Conservation (phyloP, 1,140 invertebrate genomes). For the Wiebesia pumilae region DNA sequence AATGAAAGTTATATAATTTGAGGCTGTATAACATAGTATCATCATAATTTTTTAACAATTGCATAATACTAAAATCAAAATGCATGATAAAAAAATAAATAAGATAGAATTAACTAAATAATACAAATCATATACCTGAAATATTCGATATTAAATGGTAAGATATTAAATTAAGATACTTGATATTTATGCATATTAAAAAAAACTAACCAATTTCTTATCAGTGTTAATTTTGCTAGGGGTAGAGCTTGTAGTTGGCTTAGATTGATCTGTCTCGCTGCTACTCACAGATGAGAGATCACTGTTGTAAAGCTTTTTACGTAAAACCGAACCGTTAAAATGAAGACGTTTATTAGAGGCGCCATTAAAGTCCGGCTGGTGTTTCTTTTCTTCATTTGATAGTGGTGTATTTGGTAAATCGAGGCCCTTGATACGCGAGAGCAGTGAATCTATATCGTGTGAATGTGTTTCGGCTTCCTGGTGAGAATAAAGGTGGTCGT, state of each 20-base stretch:
- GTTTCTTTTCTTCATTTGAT: conserved; percentile 79
- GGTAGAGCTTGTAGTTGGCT: conserved; percentile 60
- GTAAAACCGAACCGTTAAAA: conserved; percentile 81
- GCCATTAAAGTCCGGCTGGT: conserved; percentile 80
- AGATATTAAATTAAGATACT: neutral
- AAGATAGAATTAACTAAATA: too few relatives aligned
- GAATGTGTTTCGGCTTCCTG: conserved; percentile 80
- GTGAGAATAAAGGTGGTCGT: conserved; percentile 89
- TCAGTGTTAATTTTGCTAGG: conserved; percentile 59
- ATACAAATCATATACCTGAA: too few relatives aligned
- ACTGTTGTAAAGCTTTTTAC: conserved; percentile 80
- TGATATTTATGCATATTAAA: conserved; percentile 13
- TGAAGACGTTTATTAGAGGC: conserved; percentile 83
- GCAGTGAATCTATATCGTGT: conserved; percentile 82
- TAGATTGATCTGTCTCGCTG: conserved; percentile 75
- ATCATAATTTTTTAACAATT: too few relatives aligned
- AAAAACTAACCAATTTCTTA: conserved; percentile 56
- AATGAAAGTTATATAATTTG: too few relatives aligned
- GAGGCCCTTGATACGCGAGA: conserved; percentile 82
- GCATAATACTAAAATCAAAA: too few relatives aligned
- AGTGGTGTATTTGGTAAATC: conserved; percentile 73
- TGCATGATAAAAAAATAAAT: too few relatives aligned
- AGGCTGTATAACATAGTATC: too few relatives aligned
- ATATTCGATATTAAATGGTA: neutral
- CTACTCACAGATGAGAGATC: conserved; percentile 80